Conservation (phyloP, 2,888 invertebrate genomes). For the Spilosoma lubricipeda region DNA sequence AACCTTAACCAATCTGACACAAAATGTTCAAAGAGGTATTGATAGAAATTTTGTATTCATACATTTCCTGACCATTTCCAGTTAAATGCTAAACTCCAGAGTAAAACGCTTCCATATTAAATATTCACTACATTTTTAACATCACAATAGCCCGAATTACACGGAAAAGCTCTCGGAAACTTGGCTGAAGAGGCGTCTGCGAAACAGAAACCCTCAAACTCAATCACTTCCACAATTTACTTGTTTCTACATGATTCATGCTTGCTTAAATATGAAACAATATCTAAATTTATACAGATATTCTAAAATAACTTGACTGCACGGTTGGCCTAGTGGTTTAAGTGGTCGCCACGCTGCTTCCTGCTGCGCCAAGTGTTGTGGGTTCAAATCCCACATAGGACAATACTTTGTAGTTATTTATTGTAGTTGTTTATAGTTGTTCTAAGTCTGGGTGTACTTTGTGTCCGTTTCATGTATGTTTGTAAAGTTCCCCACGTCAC, state of each 20-base stretch:
- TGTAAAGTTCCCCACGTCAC: too few species aligned
- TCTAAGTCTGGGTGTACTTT: too few species aligned
- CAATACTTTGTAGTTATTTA: too few species aligned
- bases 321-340: too few species aligned
- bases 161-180: slow-evolving; percentile 30
- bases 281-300: slow-evolving; percentile 8
- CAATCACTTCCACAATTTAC: slow-evolving; percentile 23
- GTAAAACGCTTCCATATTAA: background rate
- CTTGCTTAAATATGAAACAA: slow-evolving; percentile 30
- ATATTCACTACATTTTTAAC: slow-evolving; percentile 10
- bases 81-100: background rate
- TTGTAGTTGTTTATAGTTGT: too few species aligned
- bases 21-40: background rate
- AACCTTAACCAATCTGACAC: background rate
- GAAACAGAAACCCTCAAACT: slow-evolving; percentile 27
- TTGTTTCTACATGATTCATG: slow-evolving; percentile 33
- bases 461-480: too few species aligned
- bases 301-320: too few species aligned
- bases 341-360: too few species aligned
- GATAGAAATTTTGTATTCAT: background rate
- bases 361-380: too few species aligned
- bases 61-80: background rate
- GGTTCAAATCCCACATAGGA: too few species aligned
- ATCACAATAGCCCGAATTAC: slow-evolving; percentile 7
- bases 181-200: slow-evolving; percentile 15